Base-by-base conservation (phyloP, 2,797 vertebrate species). In the Columba guinea region DNA sequence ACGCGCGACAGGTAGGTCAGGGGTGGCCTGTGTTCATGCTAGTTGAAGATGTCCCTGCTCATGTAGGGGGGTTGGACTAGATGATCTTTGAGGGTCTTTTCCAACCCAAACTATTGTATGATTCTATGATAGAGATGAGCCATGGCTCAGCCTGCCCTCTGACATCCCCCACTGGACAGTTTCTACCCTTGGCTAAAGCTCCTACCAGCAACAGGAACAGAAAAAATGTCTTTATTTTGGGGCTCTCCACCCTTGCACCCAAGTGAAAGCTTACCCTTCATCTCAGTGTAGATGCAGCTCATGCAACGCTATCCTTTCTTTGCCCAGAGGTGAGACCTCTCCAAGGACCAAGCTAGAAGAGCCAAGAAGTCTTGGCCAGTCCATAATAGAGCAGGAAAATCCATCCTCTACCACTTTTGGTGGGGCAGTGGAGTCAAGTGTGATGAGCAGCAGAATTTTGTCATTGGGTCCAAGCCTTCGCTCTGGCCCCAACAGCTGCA, bases 401-500 rank as follows among this genome's bases (percentile, higher is more conserved):
- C 37, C 46, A 28, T 37, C n/a, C 76, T 53, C 16, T 30, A 30
- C 13, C 37, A 49, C 35, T 87, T 79, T 13, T 39, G 35, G 59
- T 53, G 64, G 64, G 67, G 41, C 69, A 84, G 78, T 37, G 79
- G 76, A 51, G 16, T 49, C 48, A 85, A 76, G 46, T 1, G 4
- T 70, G 82, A 84, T 2, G 4, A 80, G 71, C 67, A 71, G 64
- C 26, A 90, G 53, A 7, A 13, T 32, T 83, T 20, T 76, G 82
- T 70, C 64, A 28, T 23, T 0, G 0, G 58, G 64, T 35, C 41
- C 74, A 74, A 93, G 65, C 62, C 65, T 58, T 90, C 2, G 3
- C 78, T 84, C 44, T 30, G 53, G 64, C 51, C 52, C n/a, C 48
- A 76, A 96, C 74, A 96, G 91, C 86, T 94, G 92, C 78, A 73